Evolutionary conservation across 2,888 invertebrate genomes (phyloP).

Genomic region (Eupelmus urozonus): DNA sequence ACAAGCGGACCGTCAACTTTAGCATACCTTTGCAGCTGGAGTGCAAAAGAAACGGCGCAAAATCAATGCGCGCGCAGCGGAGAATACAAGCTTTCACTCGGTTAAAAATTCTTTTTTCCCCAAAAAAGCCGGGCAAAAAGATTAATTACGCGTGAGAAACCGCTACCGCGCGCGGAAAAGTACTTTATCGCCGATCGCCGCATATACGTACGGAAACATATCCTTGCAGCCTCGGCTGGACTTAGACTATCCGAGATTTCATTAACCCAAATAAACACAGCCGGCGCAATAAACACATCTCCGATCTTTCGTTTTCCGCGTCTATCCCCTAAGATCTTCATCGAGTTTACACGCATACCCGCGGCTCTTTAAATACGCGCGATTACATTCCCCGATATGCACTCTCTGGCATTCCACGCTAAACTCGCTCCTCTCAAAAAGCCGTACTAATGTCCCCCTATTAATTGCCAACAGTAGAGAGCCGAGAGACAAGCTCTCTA

Average conservation of each 20-base stretch:
- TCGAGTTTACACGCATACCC: background rate
- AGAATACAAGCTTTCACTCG: constrained; percentile 11
- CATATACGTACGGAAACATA: too few species aligned
- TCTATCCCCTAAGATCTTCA: constrained; percentile 11
- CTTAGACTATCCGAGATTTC: background rate
- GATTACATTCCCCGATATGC: too few species aligned
- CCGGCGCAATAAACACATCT: too few species aligned
- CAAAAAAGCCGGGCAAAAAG: background rate
- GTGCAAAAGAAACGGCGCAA: background rate
- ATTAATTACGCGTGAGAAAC: constrained; percentile 26
- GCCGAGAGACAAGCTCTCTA: too few species aligned
- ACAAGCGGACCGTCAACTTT: background rate
- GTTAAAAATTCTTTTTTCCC: background rate
- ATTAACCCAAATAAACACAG: constrained; percentile 45
- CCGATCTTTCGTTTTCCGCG: background rate
- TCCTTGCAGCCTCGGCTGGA: too few species aligned
- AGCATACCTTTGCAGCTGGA: too few species aligned
- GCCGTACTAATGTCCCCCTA: too few species aligned
- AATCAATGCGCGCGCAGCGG: background rate
- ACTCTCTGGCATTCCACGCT: background rate
- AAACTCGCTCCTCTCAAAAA: too few species aligned
- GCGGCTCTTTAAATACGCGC: background rate
- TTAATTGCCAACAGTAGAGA: too few species aligned
- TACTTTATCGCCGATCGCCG: constrained; percentile 23
- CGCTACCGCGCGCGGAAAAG: constrained; percentile 7